phyloP scores from a whole-genome alignment of 2,113 vertebrate genomes.

The Hylia prasina region DNA sequence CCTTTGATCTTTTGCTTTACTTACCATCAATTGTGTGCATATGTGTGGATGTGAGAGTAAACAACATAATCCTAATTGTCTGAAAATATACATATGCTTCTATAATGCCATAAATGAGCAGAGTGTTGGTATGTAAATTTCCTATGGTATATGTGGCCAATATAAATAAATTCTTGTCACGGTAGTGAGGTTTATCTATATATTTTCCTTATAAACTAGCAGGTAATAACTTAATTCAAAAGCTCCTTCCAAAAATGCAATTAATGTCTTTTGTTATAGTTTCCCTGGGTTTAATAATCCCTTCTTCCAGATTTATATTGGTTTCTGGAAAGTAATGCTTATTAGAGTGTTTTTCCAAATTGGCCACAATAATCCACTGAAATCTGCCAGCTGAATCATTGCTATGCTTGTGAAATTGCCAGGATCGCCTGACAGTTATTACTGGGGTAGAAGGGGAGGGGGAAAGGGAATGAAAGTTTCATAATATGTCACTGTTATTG shows the following conservation, averaged over 20 bases:
- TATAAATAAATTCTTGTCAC: constrained; percentile 54
- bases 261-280: constrained; percentile 66
- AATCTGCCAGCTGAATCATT: constrained; percentile 67
- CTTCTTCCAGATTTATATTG: constrained; percentile 65
- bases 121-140: constrained; percentile 42
- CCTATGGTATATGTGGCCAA: constrained; percentile 20
- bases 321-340: constrained; percentile 65
- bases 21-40: constrained; percentile 4
- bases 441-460: constrained; percentile 39
- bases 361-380: constrained; percentile 66
- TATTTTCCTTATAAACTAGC: constrained; percentile 55
- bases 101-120: constrained; percentile 6
- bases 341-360: constrained; percentile 65
- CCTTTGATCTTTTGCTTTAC: constrained; percentile 34
- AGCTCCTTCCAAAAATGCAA: constrained; percentile 57
- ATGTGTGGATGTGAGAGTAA: constrained; percentile 29
- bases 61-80: constrained; percentile 25
- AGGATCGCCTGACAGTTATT: constrained; percentile 64
- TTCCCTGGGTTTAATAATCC: constrained; percentile 65
- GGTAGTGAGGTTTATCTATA: constrained; percentile 50
- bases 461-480: constrained; percentile 50
- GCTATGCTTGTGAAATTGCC: constrained; percentile 65
- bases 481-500: constrained; percentile 65
- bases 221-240: constrained; percentile 67
- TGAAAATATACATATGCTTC: neutral